Evolutionary conservation across 2,113 vertebrate genomes (phyloP).

Genomic region (Cephalopterus ornatus): DNA sequence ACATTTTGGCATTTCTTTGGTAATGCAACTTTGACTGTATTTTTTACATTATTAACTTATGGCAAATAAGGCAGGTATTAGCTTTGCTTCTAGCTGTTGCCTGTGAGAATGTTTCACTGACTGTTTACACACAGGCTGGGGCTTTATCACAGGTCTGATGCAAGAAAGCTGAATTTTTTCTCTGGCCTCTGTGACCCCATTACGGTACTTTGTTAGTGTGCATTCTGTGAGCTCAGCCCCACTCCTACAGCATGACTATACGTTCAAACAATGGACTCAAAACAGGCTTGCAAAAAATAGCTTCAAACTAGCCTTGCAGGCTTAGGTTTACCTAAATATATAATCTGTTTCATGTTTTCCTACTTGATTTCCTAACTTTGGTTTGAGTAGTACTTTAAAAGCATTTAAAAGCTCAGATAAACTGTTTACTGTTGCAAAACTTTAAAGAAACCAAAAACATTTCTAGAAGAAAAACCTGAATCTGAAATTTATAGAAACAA

Average conservation of each 20-base stretch:
- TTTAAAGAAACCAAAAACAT: background rate
- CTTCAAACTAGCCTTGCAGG: background rate
- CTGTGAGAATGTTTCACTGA: conserved; percentile 38
- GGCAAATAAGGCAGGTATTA: background rate
- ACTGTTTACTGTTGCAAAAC: background rate
- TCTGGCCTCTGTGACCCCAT: conserved; percentile 47
- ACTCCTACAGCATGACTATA: conserved; percentile 2
- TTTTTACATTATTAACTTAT: background rate
- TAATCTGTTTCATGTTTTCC: background rate
- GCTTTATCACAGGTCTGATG: conserved; percentile 61
- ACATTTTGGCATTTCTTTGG: background rate
- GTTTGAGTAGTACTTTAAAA: background rate
- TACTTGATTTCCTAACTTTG: background rate
- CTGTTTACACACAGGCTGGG: conserved; percentile 48
- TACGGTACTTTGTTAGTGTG: conserved; percentile 44
- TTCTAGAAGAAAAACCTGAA: background rate
- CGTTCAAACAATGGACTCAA: conserved; percentile 25
- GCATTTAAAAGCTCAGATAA: background rate
- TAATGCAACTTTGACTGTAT: background rate
- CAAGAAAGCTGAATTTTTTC: conserved; percentile 63
- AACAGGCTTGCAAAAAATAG: conserved; percentile 7
- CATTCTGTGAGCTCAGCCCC: conserved; percentile 55
- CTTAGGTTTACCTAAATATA: background rate
- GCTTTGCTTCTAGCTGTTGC: conserved; percentile 6
- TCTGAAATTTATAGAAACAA: background rate